Evolutionary conservation across 2,113 vertebrate genomes (phyloP).

Genomic region (Etia nguti): DNA sequence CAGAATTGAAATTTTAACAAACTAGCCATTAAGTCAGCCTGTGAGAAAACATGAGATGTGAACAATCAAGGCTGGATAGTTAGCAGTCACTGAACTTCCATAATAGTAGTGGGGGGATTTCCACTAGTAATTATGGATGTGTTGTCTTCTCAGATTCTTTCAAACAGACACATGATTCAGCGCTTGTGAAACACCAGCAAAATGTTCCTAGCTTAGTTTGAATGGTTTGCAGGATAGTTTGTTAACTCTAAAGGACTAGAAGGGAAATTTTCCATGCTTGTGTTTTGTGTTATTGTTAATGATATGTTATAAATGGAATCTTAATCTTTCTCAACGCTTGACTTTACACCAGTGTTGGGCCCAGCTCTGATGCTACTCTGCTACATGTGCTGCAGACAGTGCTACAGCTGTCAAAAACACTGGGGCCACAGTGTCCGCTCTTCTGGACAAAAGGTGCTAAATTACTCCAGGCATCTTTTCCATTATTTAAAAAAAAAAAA

Average conservation of each 20-base stretch:
- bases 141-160: neutral
- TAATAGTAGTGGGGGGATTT: neutral
- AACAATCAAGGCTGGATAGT: neutral
- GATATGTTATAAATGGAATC: neutral
- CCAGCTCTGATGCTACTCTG: neutral
- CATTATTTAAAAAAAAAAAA: neutral
- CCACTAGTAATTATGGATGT: neutral
- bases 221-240: neutral
- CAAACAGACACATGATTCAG: neutral
- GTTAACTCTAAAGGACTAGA: neutral
- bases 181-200: neutral
- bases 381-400: neutral
- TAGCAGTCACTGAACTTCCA: neutral
- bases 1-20: neutral
- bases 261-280: neutral
- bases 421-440: accelerated
- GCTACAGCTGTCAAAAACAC: neutral
- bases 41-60: neutral
- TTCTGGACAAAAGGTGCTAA: neutral
- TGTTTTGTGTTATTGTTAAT: neutral
- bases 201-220: too few species aligned
- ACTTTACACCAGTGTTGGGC: neutral
- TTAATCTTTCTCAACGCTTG: neutral
- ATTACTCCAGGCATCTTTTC: neutral
- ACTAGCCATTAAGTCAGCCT: neutral